Evolutionary conservation across 2,113 vertebrate species (phyloP).

Genomic region (Donacobius atricapilla): DNA sequence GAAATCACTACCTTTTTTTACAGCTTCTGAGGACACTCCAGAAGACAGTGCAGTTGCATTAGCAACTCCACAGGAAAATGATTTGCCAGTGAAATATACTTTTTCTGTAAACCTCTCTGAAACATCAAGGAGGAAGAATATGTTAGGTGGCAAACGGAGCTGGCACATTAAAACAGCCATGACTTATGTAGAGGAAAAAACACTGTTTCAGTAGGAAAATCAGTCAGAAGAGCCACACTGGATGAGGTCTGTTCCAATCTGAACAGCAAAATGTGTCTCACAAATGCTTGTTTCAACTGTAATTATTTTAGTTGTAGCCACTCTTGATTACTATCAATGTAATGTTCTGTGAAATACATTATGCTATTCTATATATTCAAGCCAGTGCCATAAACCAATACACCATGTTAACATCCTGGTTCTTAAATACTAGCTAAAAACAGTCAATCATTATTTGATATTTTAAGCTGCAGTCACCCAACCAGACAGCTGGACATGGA

Average conservation of each 20-base stretch:
- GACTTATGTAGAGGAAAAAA: background rate
- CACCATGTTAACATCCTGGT: background rate
- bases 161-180: background rate
- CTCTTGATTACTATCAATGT: background rate
- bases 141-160: background rate
- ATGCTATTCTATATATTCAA: background rate
- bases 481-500: background rate
- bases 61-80: background rate
- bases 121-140: background rate
- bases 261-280: background rate
- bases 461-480: background rate
- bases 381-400: background rate
- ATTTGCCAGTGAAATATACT: background rate
- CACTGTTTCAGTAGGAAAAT: background rate
- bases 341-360: background rate
- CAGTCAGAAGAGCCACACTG: background rate
- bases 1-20: background rate
- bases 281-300: background rate
- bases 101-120: background rate
- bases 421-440: background rate
- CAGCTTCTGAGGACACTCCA: background rate
- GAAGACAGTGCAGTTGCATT: background rate
- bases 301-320: background rate
- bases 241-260: background rate
- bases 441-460: background rate